A percentile compares a stretch with the other conserved stretches of the same genome.
phyloP scores from a whole-genome alignment of 2,888 invertebrate species.

The Drosophila cracens region DNA sequence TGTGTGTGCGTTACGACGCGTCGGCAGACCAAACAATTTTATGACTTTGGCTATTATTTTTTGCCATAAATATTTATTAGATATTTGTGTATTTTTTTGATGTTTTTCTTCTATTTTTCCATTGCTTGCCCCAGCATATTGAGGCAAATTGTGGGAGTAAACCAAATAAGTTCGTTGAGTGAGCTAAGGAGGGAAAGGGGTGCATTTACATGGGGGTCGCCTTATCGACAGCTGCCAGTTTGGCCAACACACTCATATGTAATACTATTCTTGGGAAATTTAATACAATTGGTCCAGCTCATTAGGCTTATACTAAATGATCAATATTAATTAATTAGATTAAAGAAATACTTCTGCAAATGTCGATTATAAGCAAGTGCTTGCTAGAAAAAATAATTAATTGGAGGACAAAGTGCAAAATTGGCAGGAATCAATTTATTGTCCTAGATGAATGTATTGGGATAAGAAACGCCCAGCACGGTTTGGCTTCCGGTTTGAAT shows the following conservation, averaged over 20 bases:
- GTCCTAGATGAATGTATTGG: background rate
- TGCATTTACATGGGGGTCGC: background rate
- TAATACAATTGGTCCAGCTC: slow-evolving; percentile 9
- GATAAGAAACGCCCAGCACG: background rate
- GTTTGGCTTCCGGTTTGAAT: background rate
- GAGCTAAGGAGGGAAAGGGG: background rate
- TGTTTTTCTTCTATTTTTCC: background rate
- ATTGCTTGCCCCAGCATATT: slow-evolving; percentile 1
- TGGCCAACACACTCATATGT: slow-evolving; percentile 17
- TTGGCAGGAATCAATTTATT: background rate
- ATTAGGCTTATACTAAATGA: background rate
- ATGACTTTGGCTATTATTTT: slow-evolving; percentile 63
- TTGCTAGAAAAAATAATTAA: background rate
- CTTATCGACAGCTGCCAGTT: slow-evolving; percentile 14
- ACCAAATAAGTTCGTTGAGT: background rate
- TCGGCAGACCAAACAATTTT: slow-evolving; percentile 58
- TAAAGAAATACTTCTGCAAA: background rate
- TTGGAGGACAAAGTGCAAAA: background rate
- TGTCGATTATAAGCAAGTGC: background rate
- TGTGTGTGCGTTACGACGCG: slow-evolving; percentile 11
- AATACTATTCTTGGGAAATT: slow-evolving; percentile 15
- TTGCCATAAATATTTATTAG: slow-evolving; percentile 73
- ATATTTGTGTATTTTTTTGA: slow-evolving; percentile 42
- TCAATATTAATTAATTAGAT: background rate
- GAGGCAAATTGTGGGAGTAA: slow-evolving; percentile 18